Evolutionary conservation across 1,140 invertebrate genomes (phyloP).

Genomic region (Hirudo medicinalis): DNA sequence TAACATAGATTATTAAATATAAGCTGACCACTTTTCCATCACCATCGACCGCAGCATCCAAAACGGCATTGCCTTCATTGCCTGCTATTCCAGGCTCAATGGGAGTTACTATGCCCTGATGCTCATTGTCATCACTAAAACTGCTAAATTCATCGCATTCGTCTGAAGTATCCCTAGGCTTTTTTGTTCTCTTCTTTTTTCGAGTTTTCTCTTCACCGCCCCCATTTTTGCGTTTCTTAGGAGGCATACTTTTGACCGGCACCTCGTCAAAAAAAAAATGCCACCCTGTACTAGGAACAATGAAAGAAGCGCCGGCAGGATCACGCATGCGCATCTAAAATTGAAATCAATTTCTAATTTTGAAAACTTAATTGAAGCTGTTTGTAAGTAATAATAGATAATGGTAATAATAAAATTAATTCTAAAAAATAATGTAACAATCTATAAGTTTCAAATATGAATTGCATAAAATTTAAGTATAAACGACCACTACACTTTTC

Average conservation of each 20-base stretch:
- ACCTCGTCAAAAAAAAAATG: background rate
- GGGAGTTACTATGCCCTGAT: background rate
- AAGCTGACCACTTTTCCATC: background rate
- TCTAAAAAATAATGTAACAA: too few species aligned
- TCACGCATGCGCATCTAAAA: background rate
- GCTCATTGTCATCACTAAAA: background rate
- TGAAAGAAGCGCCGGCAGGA: conserved; percentile 6
- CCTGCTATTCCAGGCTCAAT: background rate
- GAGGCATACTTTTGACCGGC: background rate
- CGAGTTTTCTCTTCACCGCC: background rate
- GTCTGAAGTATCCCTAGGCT: background rate
- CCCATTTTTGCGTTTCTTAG: conserved; percentile 7
- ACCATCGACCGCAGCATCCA: background rate
- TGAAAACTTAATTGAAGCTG: too few species aligned
- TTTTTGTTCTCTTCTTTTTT: conserved; percentile 9
- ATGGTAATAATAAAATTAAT: too few species aligned
- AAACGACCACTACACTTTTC: too few species aligned
- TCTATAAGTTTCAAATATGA: too few species aligned
- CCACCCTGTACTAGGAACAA: background rate
- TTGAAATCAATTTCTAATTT: too few species aligned
- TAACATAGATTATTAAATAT: background rate
- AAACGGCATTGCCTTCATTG: background rate
- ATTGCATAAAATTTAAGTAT: too few species aligned
- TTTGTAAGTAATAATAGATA: too few species aligned
- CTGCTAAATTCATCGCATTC: background rate